Base-by-base conservation (phyloP, 2,797 vertebrate genomes). In the Tamandua tetradactyla region DNA sequence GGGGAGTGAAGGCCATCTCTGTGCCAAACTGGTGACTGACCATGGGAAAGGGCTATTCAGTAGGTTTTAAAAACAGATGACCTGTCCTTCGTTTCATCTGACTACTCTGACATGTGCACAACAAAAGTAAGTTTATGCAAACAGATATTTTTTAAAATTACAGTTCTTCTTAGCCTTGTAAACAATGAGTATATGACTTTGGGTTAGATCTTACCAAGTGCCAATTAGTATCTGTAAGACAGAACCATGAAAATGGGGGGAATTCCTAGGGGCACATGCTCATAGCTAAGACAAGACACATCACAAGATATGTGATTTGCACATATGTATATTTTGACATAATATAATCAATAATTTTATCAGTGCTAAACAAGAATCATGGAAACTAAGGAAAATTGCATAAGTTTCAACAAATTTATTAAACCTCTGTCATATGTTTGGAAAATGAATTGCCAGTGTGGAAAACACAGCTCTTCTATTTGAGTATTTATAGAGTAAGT, bases 281-380 rank as follows among this genome's bases (percentile, higher is more conserved):
- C n/a, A n/a, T n/a, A n/a, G n/a, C n/a, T n/a, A n/a, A n/a, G n/a
- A n/a, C n/a, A n/a, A n/a, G n/a, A n/a, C n/a, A n/a, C n/a, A n/a
- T n/a, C n/a, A n/a, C n/a, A n/a, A n/a, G 52, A 79, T 79, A 44
- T 23, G 13, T 75, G n/a, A 93, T 68, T 87, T 78, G 22, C 61
- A 79, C 89, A 81, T 68, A 20, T 17, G 7, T 83, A 52, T 81
- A 55, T 81, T 92, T 78, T 79, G n/a, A n/a, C n/a, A n/a, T n/a
- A n/a, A n/a, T n/a, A n/a, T n/a, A n/a, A 86, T 93, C n/a, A 91
- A 68, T 76, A 68, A 72, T 89, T 89, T 93, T 91, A 89, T 61
- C 64, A 93, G 55, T 7, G 18, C 20, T 95, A 37, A 91, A 83
- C 44, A 27, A 59, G 74, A 86, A n/a, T 66, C 7, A 64, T 76